Conservation (phyloP, 2,113 vertebrate species). For the Fregetta grallaria region DNA sequence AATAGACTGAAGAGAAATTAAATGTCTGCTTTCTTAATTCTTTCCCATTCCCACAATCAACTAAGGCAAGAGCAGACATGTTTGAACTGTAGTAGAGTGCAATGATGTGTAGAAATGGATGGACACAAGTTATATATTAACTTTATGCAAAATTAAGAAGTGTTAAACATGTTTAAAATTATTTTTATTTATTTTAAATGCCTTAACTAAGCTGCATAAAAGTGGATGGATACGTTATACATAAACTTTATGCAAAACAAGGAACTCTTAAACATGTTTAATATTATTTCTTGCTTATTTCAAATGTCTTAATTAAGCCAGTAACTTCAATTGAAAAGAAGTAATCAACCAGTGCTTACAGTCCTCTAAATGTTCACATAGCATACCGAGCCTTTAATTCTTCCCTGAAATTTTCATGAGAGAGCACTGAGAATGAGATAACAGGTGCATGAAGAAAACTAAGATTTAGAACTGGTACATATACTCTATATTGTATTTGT, state of each 20-base stretch:
- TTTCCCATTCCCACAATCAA: neutral
- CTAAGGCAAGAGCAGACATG: neutral
- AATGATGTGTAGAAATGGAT: neutral
- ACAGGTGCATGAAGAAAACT: neutral
- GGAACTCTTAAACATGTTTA: neutral
- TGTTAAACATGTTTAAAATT: neutral
- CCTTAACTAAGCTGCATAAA: neutral
- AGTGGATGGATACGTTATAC: neutral
- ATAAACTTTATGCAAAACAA: neutral
- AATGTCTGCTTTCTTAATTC: neutral
- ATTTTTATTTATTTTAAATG: conserved; percentile 27
- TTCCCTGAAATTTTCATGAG: neutral
- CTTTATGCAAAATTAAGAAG: neutral
- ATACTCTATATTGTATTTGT: neutral
- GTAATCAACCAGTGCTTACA: neutral
- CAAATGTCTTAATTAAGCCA: neutral
- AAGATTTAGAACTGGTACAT: neutral
- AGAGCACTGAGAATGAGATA: neutral
- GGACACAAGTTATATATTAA: neutral
- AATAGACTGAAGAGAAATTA: neutral
- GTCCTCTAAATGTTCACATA: neutral
- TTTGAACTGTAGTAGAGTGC: neutral
- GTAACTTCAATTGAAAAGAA: neutral
- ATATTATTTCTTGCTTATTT: conserved; percentile 13
- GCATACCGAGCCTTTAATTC: neutral